Evolutionary conservation across 2,113 vertebrate genomes (phyloP).

Genomic region (Oryctolagus cuniculus): mOryCun1.1 NC_091441.1:11058001-11058500

Average conservation of each 20-base stretch:
- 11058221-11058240: neutral
- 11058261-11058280: neutral
- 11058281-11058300: neutral
- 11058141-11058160: neutral
- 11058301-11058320: neutral
- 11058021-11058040: no score
- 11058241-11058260: neutral
- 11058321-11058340: neutral
- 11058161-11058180: neutral
- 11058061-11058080: neutral
- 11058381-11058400: neutral
- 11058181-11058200: neutral
- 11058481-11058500: neutral
- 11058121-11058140: neutral
- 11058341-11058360: neutral
- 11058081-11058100: neutral
- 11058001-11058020: neutral
- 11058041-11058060: neutral
- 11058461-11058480: neutral
- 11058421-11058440: neutral
- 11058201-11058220: neutral
- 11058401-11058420: neutral
- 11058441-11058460: neutral
- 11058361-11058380: neutral
- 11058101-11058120: neutral